Evolutionary conservation across 2,888 invertebrate genomes (phyloP).

Genomic region (Endomychus coccineus): DNA sequence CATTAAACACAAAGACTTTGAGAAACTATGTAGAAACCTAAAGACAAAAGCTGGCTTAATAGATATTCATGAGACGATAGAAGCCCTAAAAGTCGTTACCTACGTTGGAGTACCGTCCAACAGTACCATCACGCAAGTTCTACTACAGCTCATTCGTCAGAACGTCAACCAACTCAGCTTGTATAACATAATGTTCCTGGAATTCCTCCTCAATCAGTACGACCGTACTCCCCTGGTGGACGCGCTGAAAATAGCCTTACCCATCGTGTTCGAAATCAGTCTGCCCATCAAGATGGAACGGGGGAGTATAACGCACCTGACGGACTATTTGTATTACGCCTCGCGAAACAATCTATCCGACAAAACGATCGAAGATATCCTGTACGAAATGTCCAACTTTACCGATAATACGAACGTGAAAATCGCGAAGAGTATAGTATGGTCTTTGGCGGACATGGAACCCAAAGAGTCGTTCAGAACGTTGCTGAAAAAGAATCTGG

Average conservation of each 20-base stretch:
- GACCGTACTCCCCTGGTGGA: slow-evolving; percentile 52
- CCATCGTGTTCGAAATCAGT: slow-evolving; percentile 59
- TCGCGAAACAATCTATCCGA: slow-evolving; percentile 47
- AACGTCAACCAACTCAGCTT: slow-evolving; percentile 55
- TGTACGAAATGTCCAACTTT: slow-evolving; percentile 46
- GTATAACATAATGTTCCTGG: slow-evolving; percentile 55
- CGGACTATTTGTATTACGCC: slow-evolving; percentile 50
- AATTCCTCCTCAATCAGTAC: slow-evolving; percentile 51
- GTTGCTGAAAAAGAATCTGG: slow-evolving; percentile 48
- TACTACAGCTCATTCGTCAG: slow-evolving; percentile 56
- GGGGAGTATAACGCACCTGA: slow-evolving; percentile 46
- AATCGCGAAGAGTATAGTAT: slow-evolving; percentile 46
- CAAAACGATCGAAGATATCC: slow-evolving; percentile 47
- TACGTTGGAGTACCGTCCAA: slow-evolving; percentile 52
- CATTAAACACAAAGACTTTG: slow-evolving; percentile 50
- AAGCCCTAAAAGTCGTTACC: slow-evolving; percentile 52
- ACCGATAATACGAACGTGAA: slow-evolving; percentile 43
- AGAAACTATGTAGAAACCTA: slow-evolving; percentile 51
- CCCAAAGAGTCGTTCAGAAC: slow-evolving; percentile 44
- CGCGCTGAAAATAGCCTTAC: slow-evolving; percentile 57
- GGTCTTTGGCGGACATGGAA: slow-evolving; percentile 50
- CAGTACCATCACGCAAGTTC: slow-evolving; percentile 53
- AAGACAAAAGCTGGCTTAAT: slow-evolving; percentile 49
- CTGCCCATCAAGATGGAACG: slow-evolving; percentile 52
- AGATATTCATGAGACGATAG: slow-evolving; percentile 49